Conservation (phyloP, 2,797 vertebrate genomes). For the Xenentodon cancila region DNA sequence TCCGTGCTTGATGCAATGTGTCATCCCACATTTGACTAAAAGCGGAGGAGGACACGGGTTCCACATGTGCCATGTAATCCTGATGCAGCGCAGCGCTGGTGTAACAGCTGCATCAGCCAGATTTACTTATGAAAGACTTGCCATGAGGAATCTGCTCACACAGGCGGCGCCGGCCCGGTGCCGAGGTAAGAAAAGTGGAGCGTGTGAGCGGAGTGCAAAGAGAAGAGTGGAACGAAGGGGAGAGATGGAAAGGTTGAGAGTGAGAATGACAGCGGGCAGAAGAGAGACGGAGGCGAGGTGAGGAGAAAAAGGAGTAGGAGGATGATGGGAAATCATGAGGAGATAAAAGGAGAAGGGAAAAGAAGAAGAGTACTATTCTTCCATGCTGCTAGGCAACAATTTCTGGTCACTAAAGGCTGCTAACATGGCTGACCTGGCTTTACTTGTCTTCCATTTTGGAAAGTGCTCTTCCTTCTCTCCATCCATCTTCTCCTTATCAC, state of each 20-base stretch:
- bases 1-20: conserved; percentile 46
- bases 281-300: conserved; percentile 4
- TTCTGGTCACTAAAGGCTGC: conserved; percentile 53
- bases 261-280: conserved; percentile 3
- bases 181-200: conserved; percentile 25
- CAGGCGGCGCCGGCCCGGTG: neutral
- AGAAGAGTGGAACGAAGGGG: neutral
- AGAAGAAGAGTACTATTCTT: conserved; percentile 25
- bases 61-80: conserved; percentile 71
- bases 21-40: conserved; percentile 54
- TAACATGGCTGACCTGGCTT: conserved; percentile 65
- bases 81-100: conserved; percentile 65
- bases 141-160: conserved; percentile 48
- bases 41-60: conserved; percentile 56
- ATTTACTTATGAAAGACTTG: conserved; percentile 62
- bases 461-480: conserved; percentile 16
- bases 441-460: conserved; percentile 57
- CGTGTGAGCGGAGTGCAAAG: conserved; percentile 17
- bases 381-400: conserved; percentile 67
- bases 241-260: conserved; percentile 20
- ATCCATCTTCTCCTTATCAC: conserved; percentile 9
- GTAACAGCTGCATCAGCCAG: conserved; percentile 69
- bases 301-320: conserved; percentile 31
- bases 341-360: conserved; percentile 7
- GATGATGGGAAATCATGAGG: conserved; percentile 19